A percentile compares a stretch with the other conserved stretches of the same genome.
Evolutionary conservation across 2,797 vertebrate genomes (phyloP).

Genomic region (Peromyscus nudipes): DNA sequence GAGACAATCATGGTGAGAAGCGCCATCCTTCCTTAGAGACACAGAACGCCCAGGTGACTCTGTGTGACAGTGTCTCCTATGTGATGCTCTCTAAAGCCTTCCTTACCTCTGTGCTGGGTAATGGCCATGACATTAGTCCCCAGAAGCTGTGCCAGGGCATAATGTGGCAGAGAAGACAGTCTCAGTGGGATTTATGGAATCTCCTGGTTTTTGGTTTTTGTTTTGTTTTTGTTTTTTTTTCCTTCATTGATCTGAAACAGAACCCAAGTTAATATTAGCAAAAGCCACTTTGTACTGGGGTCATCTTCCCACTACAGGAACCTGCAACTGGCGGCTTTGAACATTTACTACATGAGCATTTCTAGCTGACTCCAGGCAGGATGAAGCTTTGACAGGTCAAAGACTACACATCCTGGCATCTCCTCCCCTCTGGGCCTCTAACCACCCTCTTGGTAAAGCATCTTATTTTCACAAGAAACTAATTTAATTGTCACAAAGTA

Average conservation of each 20-base stretch:
- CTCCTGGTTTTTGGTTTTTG: conserved; percentile 24
- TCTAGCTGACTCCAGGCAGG: not conserved
- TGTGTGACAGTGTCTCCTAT: conserved; percentile 2
- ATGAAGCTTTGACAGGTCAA: not conserved
- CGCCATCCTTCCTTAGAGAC: conserved; percentile 1
- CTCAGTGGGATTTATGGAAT: conserved; percentile 74
- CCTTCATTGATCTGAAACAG: conserved; percentile 78
- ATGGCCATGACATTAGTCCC: conserved; percentile 64
- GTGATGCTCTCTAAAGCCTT: not conserved
- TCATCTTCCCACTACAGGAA: conserved; percentile 42
- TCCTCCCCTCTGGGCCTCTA: not conserved
- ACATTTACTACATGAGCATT: conserved; percentile 11
- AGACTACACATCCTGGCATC: not conserved
- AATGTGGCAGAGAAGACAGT: conserved; percentile 74
- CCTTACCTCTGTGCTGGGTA: not conserved
- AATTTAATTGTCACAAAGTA: not conserved
- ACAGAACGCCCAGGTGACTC: conserved; percentile 48
- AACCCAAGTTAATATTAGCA: conserved; percentile 83
- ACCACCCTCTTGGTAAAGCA: not conserved
- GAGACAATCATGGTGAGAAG: conserved; percentile 61
- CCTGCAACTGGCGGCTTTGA: not conserved
- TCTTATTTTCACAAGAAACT: not conserved
- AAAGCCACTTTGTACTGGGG: conserved; percentile 35
- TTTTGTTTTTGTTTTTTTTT: conserved; percentile 49
- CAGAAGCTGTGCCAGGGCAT: conserved; percentile 69